Evolutionary conservation across 1,140 invertebrate species (phyloP).

Genomic region (Nylanderia fulva): DNA sequence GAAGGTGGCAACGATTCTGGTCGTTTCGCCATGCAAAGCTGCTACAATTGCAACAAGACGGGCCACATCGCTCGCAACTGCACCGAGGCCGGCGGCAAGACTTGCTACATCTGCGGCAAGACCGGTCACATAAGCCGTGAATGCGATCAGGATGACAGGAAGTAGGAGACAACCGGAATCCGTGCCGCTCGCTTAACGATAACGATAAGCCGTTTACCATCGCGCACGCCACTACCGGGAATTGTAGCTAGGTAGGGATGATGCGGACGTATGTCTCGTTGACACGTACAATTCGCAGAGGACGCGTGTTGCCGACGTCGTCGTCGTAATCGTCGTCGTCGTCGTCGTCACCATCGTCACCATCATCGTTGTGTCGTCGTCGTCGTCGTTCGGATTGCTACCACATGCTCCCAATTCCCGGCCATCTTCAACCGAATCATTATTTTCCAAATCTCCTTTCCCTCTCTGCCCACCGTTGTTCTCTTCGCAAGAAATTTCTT

Average conservation of each 20-base stretch:
- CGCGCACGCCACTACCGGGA: conserved; percentile 79
- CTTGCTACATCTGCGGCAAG: conserved; percentile 95
- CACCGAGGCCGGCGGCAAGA: conserved; percentile 91
- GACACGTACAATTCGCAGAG: conserved; percentile 80
- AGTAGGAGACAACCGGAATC: conserved; percentile 85
- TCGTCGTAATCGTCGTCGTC: conserved; percentile 78
- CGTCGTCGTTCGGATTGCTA: conserved; percentile 80
- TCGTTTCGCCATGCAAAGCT: conserved; percentile 87
- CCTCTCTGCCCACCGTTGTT: conserved; percentile 81
- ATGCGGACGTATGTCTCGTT: conserved; percentile 81
- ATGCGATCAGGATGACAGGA: conserved; percentile 92
- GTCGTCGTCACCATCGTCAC: background rate
- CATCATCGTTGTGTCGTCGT: conserved; percentile 66
- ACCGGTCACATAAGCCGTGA: conserved; percentile 96
- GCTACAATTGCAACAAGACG: conserved; percentile 95
- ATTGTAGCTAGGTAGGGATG: conserved; percentile 84
- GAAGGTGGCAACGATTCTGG: conserved; percentile 86
- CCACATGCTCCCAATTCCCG: conserved; percentile 79
- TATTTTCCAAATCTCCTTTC: conserved; percentile 68
- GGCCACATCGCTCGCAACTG: conserved; percentile 96
- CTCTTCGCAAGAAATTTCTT: conserved; percentile 80
- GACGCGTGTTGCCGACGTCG: conserved; percentile 75
- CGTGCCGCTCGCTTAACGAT: conserved; percentile 82
- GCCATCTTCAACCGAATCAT: conserved; percentile 58
- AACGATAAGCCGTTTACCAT: conserved; percentile 82